phyloP scores from a whole-genome alignment of 2,888 invertebrate genomes.

The Patella ulyssiponensis region DNA sequence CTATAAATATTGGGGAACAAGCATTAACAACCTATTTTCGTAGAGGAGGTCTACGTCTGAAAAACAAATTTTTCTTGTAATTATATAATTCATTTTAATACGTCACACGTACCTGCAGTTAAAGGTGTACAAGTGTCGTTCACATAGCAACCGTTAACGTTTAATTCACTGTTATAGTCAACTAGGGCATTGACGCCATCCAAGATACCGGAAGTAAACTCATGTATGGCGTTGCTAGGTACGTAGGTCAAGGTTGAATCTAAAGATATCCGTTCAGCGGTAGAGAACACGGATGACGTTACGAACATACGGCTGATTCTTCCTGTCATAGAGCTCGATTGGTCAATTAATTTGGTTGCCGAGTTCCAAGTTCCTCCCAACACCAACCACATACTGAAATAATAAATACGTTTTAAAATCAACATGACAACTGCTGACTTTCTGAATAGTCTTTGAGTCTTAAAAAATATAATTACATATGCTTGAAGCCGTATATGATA shows the following conservation, averaged over 20 bases:
- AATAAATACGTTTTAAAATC: not conserved
- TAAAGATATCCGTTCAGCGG: conserved; percentile 31
- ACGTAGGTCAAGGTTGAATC: conserved; percentile 23
- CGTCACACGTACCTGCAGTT: not conserved
- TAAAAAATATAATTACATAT: too few species aligned
- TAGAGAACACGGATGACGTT: conserved; percentile 34
- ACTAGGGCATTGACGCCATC: conserved; percentile 29
- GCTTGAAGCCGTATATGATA: too few species aligned
- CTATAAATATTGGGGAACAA: too few species aligned
- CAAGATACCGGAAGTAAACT: conserved; percentile 33
- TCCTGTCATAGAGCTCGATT: conserved; percentile 40
- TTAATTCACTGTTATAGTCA: conserved; percentile 43
- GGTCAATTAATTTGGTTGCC: conserved; percentile 26
- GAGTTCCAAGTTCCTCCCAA: conserved; percentile 40
- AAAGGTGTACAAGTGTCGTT: conserved; percentile 24
- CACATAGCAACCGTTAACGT: conserved; percentile 17
- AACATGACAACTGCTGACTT: too few species aligned
- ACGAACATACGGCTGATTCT: conserved; percentile 46
- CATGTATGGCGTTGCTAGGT: conserved; percentile 27
- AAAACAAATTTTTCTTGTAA: not conserved
- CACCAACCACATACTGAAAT: conserved; percentile 44
- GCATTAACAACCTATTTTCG: too few species aligned
- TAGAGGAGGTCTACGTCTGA: too few species aligned
- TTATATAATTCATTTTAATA: not conserved
- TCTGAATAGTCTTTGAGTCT: too few species aligned